Evolutionary conservation across 2,797 vertebrate species (phyloP).

Genomic region (Spinus olivaceus): DNA sequence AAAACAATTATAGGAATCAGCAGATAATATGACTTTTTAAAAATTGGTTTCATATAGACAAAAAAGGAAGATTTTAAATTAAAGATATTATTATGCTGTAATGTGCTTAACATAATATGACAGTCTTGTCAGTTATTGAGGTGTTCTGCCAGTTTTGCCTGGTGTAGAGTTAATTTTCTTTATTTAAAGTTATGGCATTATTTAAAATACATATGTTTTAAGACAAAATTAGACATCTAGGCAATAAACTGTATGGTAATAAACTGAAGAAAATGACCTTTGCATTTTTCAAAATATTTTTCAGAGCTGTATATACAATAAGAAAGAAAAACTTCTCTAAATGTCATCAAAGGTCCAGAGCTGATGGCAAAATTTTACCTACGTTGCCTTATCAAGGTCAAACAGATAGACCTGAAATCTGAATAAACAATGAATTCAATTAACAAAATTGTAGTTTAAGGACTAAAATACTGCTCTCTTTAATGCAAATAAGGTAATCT

Average conservation of each 20-base stretch:
- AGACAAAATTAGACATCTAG: not conserved
- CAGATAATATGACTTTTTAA: not conserved
- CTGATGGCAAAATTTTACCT: not conserved
- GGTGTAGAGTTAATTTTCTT: not conserved
- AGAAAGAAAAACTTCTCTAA: not conserved
- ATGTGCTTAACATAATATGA: not conserved
- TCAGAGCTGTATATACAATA: not conserved
- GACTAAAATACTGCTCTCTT: not conserved
- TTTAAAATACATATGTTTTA: not conserved
- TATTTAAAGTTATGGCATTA: not conserved
- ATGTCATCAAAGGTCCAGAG: rapidly evolving
- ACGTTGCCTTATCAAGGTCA: rapidly evolving
- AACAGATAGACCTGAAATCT: not conserved
- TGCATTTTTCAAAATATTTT: not conserved
- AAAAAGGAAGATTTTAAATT: not conserved
- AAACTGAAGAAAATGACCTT: not conserved
- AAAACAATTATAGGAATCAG: not conserved
- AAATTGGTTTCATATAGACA: not conserved
- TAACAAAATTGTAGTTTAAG: not conserved
- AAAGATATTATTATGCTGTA: not conserved
- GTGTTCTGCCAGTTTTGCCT: not conserved
- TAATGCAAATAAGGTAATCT: not conserved
- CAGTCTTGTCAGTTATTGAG: not conserved
- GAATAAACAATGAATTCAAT: not conserved
- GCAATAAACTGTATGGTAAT: not conserved